Evolutionary conservation across 1,140 invertebrate species (phyloP).

Genomic region (Drosophila nasuta): DNA sequence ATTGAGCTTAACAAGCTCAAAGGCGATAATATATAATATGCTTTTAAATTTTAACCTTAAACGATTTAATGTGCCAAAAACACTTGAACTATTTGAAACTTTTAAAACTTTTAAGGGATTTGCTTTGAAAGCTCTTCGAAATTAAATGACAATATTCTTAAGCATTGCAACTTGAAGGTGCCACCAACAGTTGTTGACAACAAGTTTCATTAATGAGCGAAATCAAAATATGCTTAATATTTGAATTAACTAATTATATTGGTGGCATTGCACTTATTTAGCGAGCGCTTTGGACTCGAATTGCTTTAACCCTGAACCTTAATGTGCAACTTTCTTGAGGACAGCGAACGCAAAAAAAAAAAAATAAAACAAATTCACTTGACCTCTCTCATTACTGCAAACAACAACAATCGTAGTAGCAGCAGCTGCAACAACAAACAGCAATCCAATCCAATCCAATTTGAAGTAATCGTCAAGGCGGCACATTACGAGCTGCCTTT

Average conservation of each 20-base stretch:
- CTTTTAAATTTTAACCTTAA: too few species aligned
- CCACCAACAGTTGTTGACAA: too few species aligned
- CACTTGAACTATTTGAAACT: too few species aligned
- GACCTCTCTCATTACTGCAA: constrained; percentile 42
- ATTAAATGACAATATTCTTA: too few species aligned
- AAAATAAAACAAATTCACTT: constrained; percentile 20
- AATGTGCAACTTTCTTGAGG: constrained; percentile 29
- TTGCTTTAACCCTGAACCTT: constrained; percentile 62
- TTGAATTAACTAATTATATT: constrained; percentile 12
- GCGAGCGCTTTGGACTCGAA: constrained; percentile 40
- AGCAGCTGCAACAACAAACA: constrained; percentile 17
- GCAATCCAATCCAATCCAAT: constrained; percentile 17
- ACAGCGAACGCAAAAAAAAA: not conserved
- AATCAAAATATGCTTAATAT: not conserved
- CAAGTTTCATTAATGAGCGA: not conserved
- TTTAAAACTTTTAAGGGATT: too few species aligned
- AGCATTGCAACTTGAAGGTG: too few species aligned
- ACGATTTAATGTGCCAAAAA: too few species aligned
- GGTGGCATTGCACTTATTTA: constrained; percentile 13
- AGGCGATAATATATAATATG: too few species aligned
- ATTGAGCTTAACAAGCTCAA: too few species aligned
- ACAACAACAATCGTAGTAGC: constrained; percentile 42
- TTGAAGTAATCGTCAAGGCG: constrained; percentile 34
- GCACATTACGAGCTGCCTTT: constrained; percentile 23
- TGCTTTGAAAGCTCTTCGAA: too few species aligned